Evolutionary conservation across 2,113 vertebrate genomes (phyloP).

Genomic region (Elaphurus davidianus): DNA sequence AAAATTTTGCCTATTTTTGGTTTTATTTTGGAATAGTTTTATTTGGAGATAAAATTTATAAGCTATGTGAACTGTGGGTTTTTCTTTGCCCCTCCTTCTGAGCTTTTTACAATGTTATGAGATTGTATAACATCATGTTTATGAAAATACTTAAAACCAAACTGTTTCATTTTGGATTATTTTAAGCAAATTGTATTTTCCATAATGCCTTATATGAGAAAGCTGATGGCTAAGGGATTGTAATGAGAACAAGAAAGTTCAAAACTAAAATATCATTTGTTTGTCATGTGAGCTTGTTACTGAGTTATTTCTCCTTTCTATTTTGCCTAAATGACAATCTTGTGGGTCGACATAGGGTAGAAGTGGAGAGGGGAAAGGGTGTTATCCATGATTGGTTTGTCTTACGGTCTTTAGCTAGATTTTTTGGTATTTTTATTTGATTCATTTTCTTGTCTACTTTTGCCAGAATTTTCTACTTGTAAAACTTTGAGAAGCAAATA

Average conservation of each 20-base stretch:
- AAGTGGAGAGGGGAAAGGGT: background rate
- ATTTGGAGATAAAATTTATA: background rate
- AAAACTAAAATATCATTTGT: slow-evolving; percentile 1
- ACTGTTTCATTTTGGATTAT: background rate
- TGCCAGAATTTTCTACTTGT: slow-evolving; percentile 20
- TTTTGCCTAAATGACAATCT: background rate
- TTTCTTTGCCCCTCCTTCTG: background rate
- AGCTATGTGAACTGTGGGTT: background rate
- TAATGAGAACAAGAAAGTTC: background rate
- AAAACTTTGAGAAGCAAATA: background rate
- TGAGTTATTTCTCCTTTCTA: background rate
- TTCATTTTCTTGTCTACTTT: background rate
- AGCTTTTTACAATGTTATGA: background rate
- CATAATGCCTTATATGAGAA: background rate
- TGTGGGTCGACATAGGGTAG: accelerated
- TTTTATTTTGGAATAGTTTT: background rate
- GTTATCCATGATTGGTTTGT: background rate
- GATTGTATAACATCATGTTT: background rate
- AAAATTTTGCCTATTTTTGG: background rate
- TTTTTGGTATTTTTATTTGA: background rate
- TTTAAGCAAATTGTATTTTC: background rate
- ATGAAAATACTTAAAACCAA: background rate
- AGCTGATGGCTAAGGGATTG: background rate
- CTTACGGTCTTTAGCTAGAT: background rate
- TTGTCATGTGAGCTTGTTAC: background rate